Evolutionary conservation across 2,797 vertebrate species (phyloP).

Genomic region (Picus viridis): DNA sequence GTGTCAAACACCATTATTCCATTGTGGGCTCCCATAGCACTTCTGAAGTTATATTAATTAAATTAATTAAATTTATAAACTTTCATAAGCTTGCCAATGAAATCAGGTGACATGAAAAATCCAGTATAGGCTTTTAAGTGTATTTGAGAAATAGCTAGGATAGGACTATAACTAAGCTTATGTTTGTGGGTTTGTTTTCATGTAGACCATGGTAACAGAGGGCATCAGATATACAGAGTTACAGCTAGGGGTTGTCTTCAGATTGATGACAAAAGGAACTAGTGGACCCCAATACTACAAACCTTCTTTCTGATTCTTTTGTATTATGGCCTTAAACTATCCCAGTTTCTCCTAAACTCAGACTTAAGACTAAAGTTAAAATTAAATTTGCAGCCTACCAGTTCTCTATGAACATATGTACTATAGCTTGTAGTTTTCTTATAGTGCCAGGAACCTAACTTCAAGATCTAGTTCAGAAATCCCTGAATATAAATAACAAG

Average conservation of each 20-base stretch:
- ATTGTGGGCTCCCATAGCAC: background rate
- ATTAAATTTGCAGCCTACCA: background rate
- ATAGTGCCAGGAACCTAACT: background rate
- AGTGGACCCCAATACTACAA: background rate
- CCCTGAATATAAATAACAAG: background rate
- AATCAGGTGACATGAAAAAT: background rate
- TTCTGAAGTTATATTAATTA: background rate
- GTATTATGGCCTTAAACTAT: background rate
- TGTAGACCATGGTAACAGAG: fast-evolving
- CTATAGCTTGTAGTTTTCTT: background rate
- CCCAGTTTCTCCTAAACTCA: background rate
- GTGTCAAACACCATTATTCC: background rate
- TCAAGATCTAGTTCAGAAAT: background rate
- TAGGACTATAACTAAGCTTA: background rate
- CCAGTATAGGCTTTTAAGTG: background rate
- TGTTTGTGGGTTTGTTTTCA: background rate
- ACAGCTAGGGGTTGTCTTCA: background rate
- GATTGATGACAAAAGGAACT: background rate
- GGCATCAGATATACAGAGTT: fast-evolving
- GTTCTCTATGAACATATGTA: background rate
- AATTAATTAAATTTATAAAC: background rate
- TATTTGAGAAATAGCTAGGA: background rate
- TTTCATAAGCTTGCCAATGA: background rate
- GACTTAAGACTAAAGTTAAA: background rate
- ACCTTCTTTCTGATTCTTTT: background rate